Base-by-base conservation (phyloP, 2,888 invertebrate species). In the Temnothorax ravouxi region DNA sequence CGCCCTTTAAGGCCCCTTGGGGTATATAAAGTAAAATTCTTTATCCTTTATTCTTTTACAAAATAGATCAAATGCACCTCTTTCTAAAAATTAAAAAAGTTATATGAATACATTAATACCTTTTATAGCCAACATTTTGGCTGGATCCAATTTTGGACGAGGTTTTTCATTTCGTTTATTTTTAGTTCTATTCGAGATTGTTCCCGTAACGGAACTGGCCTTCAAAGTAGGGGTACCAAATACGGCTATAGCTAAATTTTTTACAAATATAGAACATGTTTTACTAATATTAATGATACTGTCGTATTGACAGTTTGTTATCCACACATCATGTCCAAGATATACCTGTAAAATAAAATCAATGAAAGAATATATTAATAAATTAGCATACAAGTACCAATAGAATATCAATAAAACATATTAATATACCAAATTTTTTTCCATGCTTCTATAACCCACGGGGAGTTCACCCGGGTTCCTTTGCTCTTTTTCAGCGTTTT, bases 231-330 rank as follows among this genome's bases (percentile, higher is more conserved):
- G n/a, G 8, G 52, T 52, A n/a, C 52, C 52, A 2, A 52, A 52
- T 44, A 44, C 52, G n/a, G n/a, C n/a, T 52, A 52, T 52, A n/a
- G 52, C 52, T n/a, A 52, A 52, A 52, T 54, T 54, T 54, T 54
- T 54, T 3, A 54, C 54, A 21, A 54, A 54, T 11, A 54, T 21
- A 0, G 54, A 9, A 54, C 54, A 21, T 3, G 15, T 21, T 21
- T 54, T 54, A 11, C 21, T 54, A 11, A 54, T 15, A 21, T 21
- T 21, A 21, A 21, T 11, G 11, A 54, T 54, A 3, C 21, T 54
- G 11, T 54, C 54, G 11, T 54, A 54, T 54, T 54, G 54, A 11
- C 54, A 54, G 21, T 54, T 54, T 9, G 54, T 54, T 54, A 54
- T 54, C 54, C 54, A 54, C 0, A 54, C 54, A 11, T 54, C 54